phyloP scores from a whole-genome alignment of 2,797 vertebrate genomes.

The Micromesistius poutassou region DNA sequence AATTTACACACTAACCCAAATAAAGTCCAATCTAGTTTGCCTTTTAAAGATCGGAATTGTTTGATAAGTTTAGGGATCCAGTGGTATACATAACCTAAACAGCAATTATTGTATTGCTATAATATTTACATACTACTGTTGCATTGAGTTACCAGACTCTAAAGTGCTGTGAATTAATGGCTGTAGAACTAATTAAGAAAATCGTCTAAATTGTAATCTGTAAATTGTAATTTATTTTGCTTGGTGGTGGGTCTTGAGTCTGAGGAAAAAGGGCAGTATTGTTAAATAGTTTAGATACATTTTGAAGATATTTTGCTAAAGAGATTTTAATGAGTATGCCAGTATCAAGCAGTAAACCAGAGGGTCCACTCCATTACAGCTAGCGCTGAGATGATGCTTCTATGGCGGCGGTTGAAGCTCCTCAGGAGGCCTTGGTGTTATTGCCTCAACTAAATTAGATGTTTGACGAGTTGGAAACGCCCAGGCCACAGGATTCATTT shows the following conservation, averaged over 20 bases:
- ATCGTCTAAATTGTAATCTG: no score
- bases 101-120: not conserved
- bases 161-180: not conserved
- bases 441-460: not conserved
- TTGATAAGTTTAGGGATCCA: not conserved
- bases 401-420: not conserved
- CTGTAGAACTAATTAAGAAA: not conserved
- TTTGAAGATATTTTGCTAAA: not conserved
- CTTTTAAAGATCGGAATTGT: not conserved
- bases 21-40: not conserved
- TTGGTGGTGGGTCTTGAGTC: not conserved
- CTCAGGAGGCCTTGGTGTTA: not conserved
- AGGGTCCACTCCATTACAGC: not conserved
- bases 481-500: not conserved
- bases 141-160: not conserved
- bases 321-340: not conserved
- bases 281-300: not conserved
- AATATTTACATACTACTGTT: not conserved
- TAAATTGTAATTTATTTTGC: not conserved
- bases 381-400: not conserved
- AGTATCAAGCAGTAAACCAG: not conserved
- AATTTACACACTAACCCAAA: not conserved
- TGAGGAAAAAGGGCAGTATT: not conserved
- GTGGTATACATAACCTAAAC: no score
- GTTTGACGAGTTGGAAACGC: not conserved